A percentile compares a stretch with the other conserved stretches of the same genome.
Evolutionary conservation across 2,113 vertebrate genomes (phyloP).

Genomic region (Hemibagrus wyckioides): DNA sequence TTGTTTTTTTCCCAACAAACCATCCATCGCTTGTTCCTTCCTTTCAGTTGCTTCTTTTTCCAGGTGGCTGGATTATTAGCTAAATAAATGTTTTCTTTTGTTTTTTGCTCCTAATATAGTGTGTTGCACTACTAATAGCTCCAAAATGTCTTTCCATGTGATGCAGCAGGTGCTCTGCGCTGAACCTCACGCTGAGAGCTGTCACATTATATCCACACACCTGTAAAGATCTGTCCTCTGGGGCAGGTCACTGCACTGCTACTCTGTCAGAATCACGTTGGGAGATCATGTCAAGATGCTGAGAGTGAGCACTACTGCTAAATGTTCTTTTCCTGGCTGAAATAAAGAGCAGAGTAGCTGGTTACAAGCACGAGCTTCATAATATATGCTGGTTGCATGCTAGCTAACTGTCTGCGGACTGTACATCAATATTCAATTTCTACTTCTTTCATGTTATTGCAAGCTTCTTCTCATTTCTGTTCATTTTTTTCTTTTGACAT

Average conservation of each 20-base stretch:
- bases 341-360: background rate
- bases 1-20: background rate
- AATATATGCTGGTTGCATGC: background rate
- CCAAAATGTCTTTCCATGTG: background rate
- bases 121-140: background rate
- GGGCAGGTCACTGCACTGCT: background rate
- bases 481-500: no score
- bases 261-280: constrained; percentile 9
- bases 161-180: constrained; percentile 3
- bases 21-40: background rate
- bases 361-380: background rate
- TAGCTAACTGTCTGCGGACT: background rate
- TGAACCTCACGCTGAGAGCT: constrained; percentile 18
- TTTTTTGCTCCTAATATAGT: background rate
- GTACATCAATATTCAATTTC: no score
- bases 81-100: background rate
- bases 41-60: background rate
- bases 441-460: no score
- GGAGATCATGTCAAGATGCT: background rate
- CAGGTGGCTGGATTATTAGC: constrained; percentile 1
- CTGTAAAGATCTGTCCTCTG: constrained; percentile 7
- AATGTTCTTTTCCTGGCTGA: background rate
- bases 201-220: constrained; percentile 19
- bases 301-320: background rate
- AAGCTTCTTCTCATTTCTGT: no score